phyloP scores from a whole-genome alignment of 2,888 invertebrate genomes.

The Polydrusus tereticollis region DNA sequence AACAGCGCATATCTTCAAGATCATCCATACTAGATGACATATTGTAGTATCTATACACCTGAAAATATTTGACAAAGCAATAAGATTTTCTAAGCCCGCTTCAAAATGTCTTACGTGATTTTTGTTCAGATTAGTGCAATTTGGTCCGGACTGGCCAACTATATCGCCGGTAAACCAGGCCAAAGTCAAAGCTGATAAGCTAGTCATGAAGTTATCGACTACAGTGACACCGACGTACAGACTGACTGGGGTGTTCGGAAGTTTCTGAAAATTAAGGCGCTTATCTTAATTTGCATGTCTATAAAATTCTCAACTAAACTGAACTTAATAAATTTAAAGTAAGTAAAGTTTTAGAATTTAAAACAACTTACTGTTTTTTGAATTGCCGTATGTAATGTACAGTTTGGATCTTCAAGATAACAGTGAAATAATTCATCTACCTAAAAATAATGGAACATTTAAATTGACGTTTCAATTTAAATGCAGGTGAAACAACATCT shows the following conservation, averaged over 20 bases:
- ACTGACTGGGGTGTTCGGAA: constrained; percentile 66
- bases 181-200: constrained; percentile 73
- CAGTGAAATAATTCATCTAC: constrained; percentile 84
- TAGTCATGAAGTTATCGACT: constrained; percentile 69
- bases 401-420: constrained; percentile 79
- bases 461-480: background rate
- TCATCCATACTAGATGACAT: constrained; percentile 70
- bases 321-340: no score
- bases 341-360: constrained; percentile 13
- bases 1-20: constrained; percentile 76
- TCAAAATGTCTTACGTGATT: constrained; percentile 65
- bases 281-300: no score
- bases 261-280: constrained; percentile 56
- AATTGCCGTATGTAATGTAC: constrained; percentile 75
- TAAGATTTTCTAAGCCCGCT: no score
- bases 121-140: constrained; percentile 66
- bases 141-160: constrained; percentile 61
- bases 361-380: constrained; percentile 57
- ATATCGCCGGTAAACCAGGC: constrained; percentile 74
- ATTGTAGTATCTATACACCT: constrained; percentile 70
- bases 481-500: background rate
- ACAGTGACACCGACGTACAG: constrained; percentile 76
- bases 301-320: no score
- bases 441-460: constrained; percentile 60
- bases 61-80: no score